Conservation (phyloP, 2,113 vertebrate genomes). For the Deroptyus accipitrinus region DNA sequence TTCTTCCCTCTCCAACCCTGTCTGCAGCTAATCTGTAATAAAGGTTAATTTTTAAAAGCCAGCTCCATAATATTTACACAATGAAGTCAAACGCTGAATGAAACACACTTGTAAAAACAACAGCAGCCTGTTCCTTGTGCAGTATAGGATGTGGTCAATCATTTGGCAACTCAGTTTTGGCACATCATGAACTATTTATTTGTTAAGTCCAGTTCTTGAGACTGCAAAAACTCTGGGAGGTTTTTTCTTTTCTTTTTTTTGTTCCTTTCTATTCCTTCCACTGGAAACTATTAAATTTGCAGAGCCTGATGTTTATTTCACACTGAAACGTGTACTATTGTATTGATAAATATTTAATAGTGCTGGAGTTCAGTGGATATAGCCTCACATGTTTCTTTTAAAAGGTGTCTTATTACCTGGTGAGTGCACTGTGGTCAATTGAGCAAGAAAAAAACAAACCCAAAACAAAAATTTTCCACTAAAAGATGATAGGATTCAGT, state of each 20-base stretch:
- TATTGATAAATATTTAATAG: constrained; percentile 75
- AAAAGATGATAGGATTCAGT: constrained; percentile 61
- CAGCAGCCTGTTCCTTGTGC: constrained; percentile 56
- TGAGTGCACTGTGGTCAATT: constrained; percentile 24
- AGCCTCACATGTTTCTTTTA: constrained; percentile 63
- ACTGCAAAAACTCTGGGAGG: constrained; percentile 47
- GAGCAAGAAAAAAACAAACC: constrained; percentile 22
- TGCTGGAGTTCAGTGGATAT: constrained; percentile 43
- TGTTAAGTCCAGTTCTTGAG: constrained; percentile 63
- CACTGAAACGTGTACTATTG: constrained; percentile 41
- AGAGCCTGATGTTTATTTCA: constrained; percentile 67
- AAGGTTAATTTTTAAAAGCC: constrained; percentile 69
- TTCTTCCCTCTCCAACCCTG: not conserved
- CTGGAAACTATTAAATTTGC: constrained; percentile 71
- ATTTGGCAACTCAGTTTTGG: constrained; percentile 76
- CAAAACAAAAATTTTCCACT: constrained; percentile 33
- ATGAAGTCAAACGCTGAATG: constrained; percentile 70
- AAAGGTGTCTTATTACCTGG: constrained; percentile 69
- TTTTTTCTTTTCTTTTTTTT: constrained; percentile 19
- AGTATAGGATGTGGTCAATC: constrained; percentile 76
- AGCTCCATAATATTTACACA: constrained; percentile 68
- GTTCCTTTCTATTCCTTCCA: not conserved
- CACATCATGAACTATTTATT: constrained; percentile 75
- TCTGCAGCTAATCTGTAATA: constrained; percentile 67
- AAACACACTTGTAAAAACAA: constrained; percentile 79